phyloP scores from a whole-genome alignment of 2,888 invertebrate species.

The Hirtodrosophila histrioides region DNA sequence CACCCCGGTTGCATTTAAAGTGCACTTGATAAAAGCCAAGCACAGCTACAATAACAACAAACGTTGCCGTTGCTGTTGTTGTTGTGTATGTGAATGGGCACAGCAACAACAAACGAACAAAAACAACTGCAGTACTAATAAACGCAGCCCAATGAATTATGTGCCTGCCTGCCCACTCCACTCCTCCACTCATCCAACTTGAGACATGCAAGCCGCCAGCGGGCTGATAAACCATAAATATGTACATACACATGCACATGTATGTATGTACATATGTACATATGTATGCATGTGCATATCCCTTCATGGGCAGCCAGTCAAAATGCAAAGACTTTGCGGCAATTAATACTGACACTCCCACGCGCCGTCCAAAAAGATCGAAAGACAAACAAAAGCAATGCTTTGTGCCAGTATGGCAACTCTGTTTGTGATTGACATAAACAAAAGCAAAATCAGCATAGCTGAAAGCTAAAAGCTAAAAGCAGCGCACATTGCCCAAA shows the following conservation, averaged over 20 bases:
- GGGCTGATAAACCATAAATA: slow-evolving; percentile 71
- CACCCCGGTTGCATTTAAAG: slow-evolving; percentile 47
- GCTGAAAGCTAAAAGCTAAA: slow-evolving; percentile 12
- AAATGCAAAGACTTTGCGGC: slow-evolving; percentile 70
- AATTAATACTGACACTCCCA: slow-evolving; percentile 77
- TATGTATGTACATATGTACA: slow-evolving; percentile 1
- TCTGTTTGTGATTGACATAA: slow-evolving; percentile 52
- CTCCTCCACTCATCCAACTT: slow-evolving; percentile 13
- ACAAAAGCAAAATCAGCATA: slow-evolving; percentile 41
- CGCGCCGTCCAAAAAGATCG: slow-evolving; percentile 36
- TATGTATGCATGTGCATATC: neutral
- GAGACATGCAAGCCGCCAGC: slow-evolving; percentile 30
- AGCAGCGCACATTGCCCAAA: too few relatives aligned
- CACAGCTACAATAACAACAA: slow-evolving; percentile 43
- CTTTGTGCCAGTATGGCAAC: slow-evolving; percentile 58
- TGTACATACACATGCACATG: slow-evolving; percentile 24
- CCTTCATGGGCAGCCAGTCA: slow-evolving; percentile 17
- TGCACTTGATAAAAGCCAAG: slow-evolving; percentile 63
- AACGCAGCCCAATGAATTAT: slow-evolving; percentile 64
- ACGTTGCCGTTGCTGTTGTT: slow-evolving; percentile 21
- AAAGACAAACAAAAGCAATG: slow-evolving; percentile 55
- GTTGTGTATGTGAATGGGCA: slow-evolving; percentile 56
- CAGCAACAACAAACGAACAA: slow-evolving; percentile 21
- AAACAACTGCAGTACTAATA: slow-evolving; percentile 48
- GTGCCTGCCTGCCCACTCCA: slow-evolving; percentile 24